phyloP scores from a whole-genome alignment of 2,113 vertebrate species.

The Cephalopholis sonnerati region DNA sequence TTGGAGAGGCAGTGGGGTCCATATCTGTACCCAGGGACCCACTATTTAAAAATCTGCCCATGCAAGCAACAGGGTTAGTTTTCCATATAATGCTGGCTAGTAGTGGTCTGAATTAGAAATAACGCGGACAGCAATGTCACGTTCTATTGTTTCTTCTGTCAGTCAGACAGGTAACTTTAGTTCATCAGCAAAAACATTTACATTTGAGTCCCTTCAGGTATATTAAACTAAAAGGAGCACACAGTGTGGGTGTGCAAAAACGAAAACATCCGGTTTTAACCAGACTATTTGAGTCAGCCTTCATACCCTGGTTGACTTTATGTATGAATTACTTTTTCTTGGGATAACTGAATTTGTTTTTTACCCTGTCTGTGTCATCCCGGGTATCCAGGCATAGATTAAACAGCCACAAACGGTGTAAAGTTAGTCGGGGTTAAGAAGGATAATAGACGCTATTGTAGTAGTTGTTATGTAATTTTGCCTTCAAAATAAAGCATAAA shows the following conservation, averaged over 20 bases:
- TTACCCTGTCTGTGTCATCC: background rate
- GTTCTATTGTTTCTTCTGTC: background rate
- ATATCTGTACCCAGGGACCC: too few species aligned
- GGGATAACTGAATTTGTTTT: background rate
- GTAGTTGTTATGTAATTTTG: background rate
- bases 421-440: slow-evolving; percentile 13
- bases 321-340: background rate
- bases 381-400: background rate
- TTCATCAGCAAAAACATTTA: background rate
- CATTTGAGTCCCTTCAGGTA: background rate
- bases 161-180: background rate
- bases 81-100: too few species aligned
- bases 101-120: background rate
- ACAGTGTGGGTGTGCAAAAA: background rate
- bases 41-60: too few species aligned
- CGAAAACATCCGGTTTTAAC: background rate
- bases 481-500: slow-evolving; percentile 54
- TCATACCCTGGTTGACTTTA: background rate
- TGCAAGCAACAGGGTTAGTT: background rate
- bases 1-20: too few species aligned
- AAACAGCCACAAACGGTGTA: background rate
- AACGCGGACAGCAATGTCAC: background rate
- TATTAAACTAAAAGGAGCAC: background rate
- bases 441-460: background rate
- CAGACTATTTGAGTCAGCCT: background rate